phyloP scores from a whole-genome alignment of 2,888 invertebrate species.

The Stenotaenia linearis region DNA sequence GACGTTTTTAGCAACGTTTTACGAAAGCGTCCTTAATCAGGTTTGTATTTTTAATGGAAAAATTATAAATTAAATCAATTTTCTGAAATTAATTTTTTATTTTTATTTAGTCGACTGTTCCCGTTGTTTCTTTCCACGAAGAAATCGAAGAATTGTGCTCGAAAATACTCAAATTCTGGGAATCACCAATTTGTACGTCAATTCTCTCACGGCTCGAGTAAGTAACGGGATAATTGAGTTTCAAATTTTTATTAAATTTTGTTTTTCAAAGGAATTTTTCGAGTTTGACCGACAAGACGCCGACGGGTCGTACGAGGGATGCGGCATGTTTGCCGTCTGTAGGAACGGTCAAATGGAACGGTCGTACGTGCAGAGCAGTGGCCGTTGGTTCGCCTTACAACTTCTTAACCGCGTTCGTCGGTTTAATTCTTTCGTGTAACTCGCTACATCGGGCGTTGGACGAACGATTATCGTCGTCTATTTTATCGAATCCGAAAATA shows the following conservation, averaged over 20 bases:
- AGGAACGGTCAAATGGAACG: background rate
- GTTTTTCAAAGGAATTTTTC: background rate
- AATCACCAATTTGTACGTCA: background rate
- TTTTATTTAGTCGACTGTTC: background rate
- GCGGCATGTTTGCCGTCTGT: background rate
- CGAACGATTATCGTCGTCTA: background rate
- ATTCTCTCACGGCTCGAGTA: background rate
- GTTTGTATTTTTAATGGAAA: background rate
- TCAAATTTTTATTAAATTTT: background rate
- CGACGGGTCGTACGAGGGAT: background rate
- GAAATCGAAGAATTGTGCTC: background rate
- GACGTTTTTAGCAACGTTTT: constrained; percentile 38
- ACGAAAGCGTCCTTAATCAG: constrained; percentile 28
- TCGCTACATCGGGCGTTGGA: background rate
- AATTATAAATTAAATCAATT: background rate
- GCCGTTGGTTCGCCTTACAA: background rate
- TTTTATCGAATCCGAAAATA: background rate
- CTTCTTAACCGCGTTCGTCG: background rate
- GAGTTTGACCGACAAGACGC: background rate
- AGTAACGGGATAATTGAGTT: background rate
- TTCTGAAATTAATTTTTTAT: too few relatives aligned
- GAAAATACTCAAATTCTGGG: background rate
- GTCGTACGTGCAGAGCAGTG: background rate
- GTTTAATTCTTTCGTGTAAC: background rate
- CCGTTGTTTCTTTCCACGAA: background rate